phyloP scores from a whole-genome alignment of 2,797 vertebrate species.

The Myotis pilosus region DNA sequence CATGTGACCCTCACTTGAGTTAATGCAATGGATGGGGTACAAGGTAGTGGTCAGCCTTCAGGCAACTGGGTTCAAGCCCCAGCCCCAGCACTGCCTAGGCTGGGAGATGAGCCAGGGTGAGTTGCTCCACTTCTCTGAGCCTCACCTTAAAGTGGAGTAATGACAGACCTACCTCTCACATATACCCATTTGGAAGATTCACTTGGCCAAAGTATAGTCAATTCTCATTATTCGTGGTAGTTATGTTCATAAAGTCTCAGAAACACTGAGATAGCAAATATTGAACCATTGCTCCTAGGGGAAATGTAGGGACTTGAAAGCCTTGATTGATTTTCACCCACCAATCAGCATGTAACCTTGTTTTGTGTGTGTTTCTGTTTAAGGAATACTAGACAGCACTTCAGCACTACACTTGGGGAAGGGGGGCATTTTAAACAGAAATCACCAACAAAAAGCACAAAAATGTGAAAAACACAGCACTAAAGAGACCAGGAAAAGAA shows the following conservation, averaged over 20 bases:
- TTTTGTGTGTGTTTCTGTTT: slow-evolving; percentile 9
- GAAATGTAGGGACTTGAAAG: not conserved
- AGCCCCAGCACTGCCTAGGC: not conserved
- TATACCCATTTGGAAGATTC: not conserved
- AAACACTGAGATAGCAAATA: not conserved
- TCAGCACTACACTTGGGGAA: not conserved
- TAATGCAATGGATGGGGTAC: not conserved
- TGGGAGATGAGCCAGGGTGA: not conserved
- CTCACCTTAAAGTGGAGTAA: not conserved
- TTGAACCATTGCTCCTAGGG: not conserved
- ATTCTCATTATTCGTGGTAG: not conserved
- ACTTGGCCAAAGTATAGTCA: not conserved
- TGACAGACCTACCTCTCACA: not conserved
- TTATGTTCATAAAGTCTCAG: not conserved
- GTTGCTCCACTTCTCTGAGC: not conserved
- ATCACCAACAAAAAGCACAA: not conserved
- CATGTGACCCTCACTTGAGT: not conserved
- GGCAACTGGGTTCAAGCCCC: not conserved
- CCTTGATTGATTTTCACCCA: not conserved
- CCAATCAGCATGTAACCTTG: not conserved
- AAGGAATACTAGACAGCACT: not conserved
- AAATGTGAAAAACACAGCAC: not conserved
- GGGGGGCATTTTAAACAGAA: not conserved
- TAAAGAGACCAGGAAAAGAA: not conserved
- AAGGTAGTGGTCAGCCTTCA: not conserved